Conservation (phyloP, 1,140 invertebrate genomes). For the Drosophila guanche region DNA sequence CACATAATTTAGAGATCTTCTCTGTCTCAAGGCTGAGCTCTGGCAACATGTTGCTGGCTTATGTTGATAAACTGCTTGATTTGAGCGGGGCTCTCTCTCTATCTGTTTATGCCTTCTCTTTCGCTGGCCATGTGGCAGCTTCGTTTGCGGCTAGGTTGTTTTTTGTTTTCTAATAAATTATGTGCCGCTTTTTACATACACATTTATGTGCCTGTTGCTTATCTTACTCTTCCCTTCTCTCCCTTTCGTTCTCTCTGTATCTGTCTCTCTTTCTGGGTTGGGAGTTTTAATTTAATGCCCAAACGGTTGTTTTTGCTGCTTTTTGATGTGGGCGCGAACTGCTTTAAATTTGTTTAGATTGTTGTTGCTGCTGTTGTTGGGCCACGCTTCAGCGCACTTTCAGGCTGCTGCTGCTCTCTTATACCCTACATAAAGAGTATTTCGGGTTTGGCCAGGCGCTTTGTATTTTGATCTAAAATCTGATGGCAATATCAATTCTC, state of each 20-base stretch:
- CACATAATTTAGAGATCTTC: too few relatives aligned
- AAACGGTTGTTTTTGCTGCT: constrained; percentile 50
- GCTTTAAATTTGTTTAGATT: constrained; percentile 77
- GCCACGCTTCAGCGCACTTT: constrained; percentile 72
- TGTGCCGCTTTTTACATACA: constrained; percentile 63
- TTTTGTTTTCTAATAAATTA: constrained; percentile 68
- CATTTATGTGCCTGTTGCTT: constrained; percentile 50
- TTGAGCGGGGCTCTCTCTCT: neutral
- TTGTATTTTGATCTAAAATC: too few relatives aligned
- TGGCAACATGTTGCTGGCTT: neutral
- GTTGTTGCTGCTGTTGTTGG: constrained; percentile 36
- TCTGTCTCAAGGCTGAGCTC: too few relatives aligned
- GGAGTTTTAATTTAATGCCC: constrained; percentile 67
- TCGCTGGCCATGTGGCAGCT: constrained; percentile 50
- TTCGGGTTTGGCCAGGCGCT: too few relatives aligned
- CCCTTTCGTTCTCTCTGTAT: neutral
- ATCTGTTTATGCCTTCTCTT: constrained; percentile 2
- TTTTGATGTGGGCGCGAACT: constrained; percentile 75
- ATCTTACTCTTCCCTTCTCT: constrained; percentile 20
- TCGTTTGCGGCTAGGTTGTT: constrained; percentile 43
- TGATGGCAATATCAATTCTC: too few relatives aligned
- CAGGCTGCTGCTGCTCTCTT: constrained; percentile 18
- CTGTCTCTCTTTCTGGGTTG: constrained; percentile 26
- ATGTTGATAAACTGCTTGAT: constrained; percentile 28
- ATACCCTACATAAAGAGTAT: neutral